Evolutionary conservation across 2,797 vertebrate species (phyloP), one percentile per base, ranked within the genome.

Genomic region (Pipistrellus pygmaeus): DNA sequence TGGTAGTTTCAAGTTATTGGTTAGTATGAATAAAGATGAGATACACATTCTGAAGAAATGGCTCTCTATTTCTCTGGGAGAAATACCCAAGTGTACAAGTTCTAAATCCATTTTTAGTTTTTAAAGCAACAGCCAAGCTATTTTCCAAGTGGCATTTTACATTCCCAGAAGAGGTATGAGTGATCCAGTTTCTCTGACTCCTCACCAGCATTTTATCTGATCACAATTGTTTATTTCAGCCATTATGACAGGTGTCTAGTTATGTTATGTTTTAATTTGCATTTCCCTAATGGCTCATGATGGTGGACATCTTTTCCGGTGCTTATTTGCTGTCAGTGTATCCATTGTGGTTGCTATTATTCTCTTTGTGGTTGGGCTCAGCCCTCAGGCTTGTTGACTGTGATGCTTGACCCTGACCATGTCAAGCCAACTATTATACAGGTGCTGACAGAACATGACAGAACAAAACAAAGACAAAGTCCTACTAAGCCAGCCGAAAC

Each of bases 31-130:
- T 86, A 78, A 73, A 46, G 17, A 60, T 8, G 1, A 23, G 48
- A 66, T 32, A 12, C 4, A 48, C 4, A 77, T 27, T 60, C 18
- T n/a, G 18, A 80, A 25, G 25, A 86, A 86, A 44, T 4, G 25
- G 2, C 0, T 95, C 93, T 85, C 85, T 11, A 46, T 64, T 91
- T 93, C 35, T 88, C n/a, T 75, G n/a, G 41, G 23, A 27, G 85
- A 90, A 94, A 93, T n/a, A 57, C 7, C 35, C 8, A 78, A 51
- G 23, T 48, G 4, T 62, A 12, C 60, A 62, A 62, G 30, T 62
- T 62, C 60, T 62, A 30, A 62, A 27, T 62, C 13, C 60, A 62
- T 30, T 30, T 60, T 62, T 62, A 30, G 60, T 62, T 62, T 62
- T 62, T 62, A 62, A 73, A 84, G 66, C 23, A 30, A 78, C 23